These are phyloP conservation scores for Amphipoea lucens DNA, from an alignment of 2,888 invertebrate species.

Conservation along the genomic window DNA sequence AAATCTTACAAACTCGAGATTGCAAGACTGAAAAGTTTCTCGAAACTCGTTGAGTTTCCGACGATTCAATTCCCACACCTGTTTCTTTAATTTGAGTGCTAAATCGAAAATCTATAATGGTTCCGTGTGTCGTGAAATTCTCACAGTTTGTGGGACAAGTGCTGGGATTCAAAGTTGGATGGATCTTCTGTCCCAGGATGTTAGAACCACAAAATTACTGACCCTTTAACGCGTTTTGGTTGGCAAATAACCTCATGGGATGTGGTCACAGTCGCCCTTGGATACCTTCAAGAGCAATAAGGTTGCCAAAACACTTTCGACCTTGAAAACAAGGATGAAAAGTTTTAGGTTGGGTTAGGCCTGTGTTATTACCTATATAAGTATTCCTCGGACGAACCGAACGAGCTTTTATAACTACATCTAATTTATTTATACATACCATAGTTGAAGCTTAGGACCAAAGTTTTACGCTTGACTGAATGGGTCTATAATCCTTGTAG, in stretches of 20 bases:
- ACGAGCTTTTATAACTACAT: not conserved
- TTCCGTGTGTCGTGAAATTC: slow-evolving; percentile 28
- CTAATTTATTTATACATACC: slow-evolving; percentile 2
- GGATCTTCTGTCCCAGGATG: not conserved
- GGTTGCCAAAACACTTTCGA: not conserved
- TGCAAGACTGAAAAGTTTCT: slow-evolving; percentile 61
- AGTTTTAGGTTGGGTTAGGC: not conserved
- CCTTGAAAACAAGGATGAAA: not conserved
- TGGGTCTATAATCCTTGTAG: not conserved
- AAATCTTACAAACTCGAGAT: slow-evolving; percentile 58
- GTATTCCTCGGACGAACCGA: not conserved
- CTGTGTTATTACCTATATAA: not conserved
- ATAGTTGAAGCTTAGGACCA: not conserved
- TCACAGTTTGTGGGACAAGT: slow-evolving; percentile 20
- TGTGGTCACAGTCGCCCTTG: not conserved
- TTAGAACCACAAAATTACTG: not conserved
- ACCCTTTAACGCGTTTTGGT: not conserved
- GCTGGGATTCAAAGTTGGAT: slow-evolving; percentile 2
- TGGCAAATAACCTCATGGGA: not conserved
- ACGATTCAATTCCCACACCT: slow-evolving; percentile 65
- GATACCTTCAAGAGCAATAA: not conserved
- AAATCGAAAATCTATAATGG: slow-evolving; percentile 64
- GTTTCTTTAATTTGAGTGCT: slow-evolving; percentile 59
- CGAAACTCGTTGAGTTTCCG: slow-evolving; percentile 45
- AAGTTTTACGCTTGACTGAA: not conserved